Percentiles rank a stretch among this genome's conserved stretches.
Evolutionary conservation across 2,797 vertebrate genomes (phyloP).

Genomic region (Ctenosaura bakeri): DNA sequence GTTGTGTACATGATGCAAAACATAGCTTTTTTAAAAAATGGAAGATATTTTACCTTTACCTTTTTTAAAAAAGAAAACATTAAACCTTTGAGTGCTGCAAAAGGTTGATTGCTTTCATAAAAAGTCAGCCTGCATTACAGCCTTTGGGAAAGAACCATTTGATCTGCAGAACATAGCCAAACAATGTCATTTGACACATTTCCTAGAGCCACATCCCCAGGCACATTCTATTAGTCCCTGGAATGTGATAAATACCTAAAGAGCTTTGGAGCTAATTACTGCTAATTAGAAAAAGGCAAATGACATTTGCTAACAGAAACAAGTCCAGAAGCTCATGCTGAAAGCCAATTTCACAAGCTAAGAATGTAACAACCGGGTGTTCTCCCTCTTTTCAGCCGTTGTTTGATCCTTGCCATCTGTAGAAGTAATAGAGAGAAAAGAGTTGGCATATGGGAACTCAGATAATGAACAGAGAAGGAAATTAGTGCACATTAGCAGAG

Average conservation of each 20-base stretch:
- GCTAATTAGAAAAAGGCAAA: conserved; percentile 17
- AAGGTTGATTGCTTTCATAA: conserved; percentile 38
- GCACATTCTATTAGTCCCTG: conserved; percentile 56
- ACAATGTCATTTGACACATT: conserved; percentile 56
- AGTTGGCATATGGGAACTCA: conserved; percentile 48
- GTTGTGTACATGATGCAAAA: not conserved
- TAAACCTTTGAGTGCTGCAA: conserved; percentile 40
- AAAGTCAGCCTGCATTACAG: conserved; percentile 31
- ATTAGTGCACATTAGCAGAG: not conserved
- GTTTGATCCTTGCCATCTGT: conserved; percentile 64
- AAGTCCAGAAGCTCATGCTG: conserved; percentile 41
- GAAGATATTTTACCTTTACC: too few relatives aligned
- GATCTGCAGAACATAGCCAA: conserved; percentile 47
- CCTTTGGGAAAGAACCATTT: conserved; percentile 49
- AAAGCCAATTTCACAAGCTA: conserved; percentile 53
- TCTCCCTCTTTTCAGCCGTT: conserved; percentile 48
- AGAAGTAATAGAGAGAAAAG: conserved; percentile 43
- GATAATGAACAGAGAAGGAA: conserved; percentile 50
- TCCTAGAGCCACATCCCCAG: conserved; percentile 52
- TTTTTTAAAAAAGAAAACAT: not conserved
- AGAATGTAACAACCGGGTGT: conserved; percentile 57
- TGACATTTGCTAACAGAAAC: conserved; percentile 59
- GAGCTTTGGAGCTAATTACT: conserved; percentile 62
- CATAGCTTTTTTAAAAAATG: not conserved
- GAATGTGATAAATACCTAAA: conserved; percentile 57